Evolutionary conservation across 2,113 vertebrate genomes (phyloP).

Genomic region (Cebus imitator): DNA sequence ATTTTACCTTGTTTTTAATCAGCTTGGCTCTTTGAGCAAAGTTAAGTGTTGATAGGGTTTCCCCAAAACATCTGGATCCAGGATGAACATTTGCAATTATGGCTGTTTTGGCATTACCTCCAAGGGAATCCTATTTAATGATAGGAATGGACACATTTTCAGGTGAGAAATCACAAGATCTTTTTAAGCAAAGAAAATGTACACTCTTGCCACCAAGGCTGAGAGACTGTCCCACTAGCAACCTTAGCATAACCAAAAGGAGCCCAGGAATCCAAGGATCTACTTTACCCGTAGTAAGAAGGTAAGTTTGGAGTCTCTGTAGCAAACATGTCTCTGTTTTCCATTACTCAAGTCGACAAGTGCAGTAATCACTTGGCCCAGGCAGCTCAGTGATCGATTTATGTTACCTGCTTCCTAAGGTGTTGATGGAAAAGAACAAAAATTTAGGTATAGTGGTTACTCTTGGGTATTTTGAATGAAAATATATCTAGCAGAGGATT

Average conservation of each 20-base stretch:
- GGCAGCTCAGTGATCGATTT: slow-evolving; percentile 95
- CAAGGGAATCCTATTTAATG: slow-evolving; percentile 93
- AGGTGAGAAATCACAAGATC: background rate
- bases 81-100: slow-evolving; percentile 98
- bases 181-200: background rate
- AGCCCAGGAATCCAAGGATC: background rate
- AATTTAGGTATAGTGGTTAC: background rate
- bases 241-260: background rate
- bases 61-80: slow-evolving; percentile 95
- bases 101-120: slow-evolving; percentile 96
- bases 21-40: slow-evolving; percentile 97
- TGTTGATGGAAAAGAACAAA: background rate
- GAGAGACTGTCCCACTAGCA: background rate
- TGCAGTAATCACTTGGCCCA: slow-evolving; percentile 96
- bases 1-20: slow-evolving; percentile 96
- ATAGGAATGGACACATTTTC: slow-evolving; percentile 16
- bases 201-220: background rate
- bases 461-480: slow-evolving; percentile 11
- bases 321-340: slow-evolving; percentile 94
- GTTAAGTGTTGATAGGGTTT: slow-evolving; percentile 95
- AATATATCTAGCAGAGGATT: background rate
- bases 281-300: slow-evolving; percentile 92
- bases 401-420: slow-evolving; percentile 96
- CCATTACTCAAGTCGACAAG: slow-evolving; percentile 96
- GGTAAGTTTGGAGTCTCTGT: slow-evolving; percentile 97